These are phyloP conservation scores for Balaenoptera acutorostrata DNA, from an alignment of 2,113 vertebrate species.

Conservation along the genomic window DNA sequence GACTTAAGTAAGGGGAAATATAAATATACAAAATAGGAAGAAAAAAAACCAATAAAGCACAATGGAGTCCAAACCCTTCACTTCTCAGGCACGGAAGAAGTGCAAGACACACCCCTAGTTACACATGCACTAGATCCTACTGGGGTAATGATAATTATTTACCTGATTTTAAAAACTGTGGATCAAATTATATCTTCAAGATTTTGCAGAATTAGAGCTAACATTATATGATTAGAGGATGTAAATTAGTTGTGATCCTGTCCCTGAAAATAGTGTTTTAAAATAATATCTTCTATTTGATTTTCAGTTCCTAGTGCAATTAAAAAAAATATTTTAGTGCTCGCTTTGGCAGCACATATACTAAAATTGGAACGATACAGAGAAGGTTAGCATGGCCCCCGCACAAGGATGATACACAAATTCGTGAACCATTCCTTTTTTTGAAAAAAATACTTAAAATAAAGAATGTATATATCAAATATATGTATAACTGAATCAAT, in stretches of 20 bases:
- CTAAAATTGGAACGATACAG: neutral
- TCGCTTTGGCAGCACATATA: neutral
- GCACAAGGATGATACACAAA: neutral
- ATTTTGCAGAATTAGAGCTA: neutral
- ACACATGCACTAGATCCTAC: neutral
- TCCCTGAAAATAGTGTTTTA: neutral
- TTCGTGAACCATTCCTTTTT: neutral
- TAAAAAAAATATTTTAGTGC: neutral
- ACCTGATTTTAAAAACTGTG: neutral
- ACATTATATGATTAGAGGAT: neutral
- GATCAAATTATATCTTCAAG: neutral
- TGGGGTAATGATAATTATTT: neutral
- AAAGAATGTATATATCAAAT: neutral
- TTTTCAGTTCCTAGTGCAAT: neutral
- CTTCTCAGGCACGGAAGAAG: neutral
- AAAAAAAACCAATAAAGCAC: neutral
- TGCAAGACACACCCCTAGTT: neutral
- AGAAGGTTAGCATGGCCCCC: neutral
- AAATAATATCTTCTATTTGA: neutral
- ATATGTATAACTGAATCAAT: neutral
- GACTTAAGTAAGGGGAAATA: neutral
- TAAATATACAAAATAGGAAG: neutral
- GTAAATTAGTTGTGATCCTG: neutral
- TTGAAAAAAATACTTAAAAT: neutral
- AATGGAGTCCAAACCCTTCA: neutral